Base-by-base conservation (phyloP, 2,797 vertebrate species). In the Poeciliopsis infans region DNA sequence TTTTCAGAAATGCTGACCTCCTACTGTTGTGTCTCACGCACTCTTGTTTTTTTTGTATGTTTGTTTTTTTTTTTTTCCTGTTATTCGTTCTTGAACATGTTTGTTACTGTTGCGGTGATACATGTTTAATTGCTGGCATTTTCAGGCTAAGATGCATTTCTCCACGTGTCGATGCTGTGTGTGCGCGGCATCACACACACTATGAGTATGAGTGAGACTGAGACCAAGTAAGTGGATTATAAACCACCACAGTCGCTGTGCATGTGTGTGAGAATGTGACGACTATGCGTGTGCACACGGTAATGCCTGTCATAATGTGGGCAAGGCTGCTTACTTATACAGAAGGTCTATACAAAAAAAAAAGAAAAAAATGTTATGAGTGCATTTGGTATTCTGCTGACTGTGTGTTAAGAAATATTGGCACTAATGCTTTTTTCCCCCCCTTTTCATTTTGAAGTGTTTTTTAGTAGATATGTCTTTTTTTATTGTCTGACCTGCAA, bases 401-500 rank as follows among this genome's bases (percentile, higher is more conserved):
- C 90, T 95, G 94, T 93, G 91, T 94, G 94, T 94, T 94, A 93
- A 92, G 91, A 93, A 93, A 93, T 93, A 92, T 94, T 95, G 94
- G 95, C 95, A 96, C 95, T 95, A 95, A 95, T 93, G 92, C 93
- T 94, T 95, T 93, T 88, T 85, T 94, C 93, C 87, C 83, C 87
- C 59, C 41, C 43, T 18, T 94, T 87, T 93, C 87, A 92, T 93
- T 94, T 94, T 92, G 91, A 94, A 93, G 68, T 71, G 68, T 90
- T 86, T 91, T 95, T 75, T 68, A 94, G 94, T 92, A 89, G 90
- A 93, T 83, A 89, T 91, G 87, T 93, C 89, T 95, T 96, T 95
- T 95, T 95, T 93, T 96, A 95, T 95, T 89, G 92, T 95, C 94
- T 87, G 92, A 96, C 93, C 92, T 95, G 95, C 95, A 96, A 96